Conservation (phyloP, 1,140 invertebrate species). For the Theocolax elegans region DNA sequence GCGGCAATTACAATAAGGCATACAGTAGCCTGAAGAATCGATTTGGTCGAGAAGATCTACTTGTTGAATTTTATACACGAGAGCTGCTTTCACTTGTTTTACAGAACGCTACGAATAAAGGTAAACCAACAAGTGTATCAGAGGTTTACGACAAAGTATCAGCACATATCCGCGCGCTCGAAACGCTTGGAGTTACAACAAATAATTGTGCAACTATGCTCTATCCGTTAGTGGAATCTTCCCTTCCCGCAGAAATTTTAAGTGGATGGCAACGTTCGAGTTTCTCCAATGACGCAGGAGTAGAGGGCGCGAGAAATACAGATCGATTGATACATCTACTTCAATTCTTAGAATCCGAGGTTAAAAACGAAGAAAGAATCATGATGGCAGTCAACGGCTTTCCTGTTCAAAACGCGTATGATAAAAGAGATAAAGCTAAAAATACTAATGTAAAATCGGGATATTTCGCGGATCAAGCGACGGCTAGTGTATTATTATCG, state of each 20-base stretch:
- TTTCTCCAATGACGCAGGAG: not conserved
- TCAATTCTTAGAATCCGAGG: constrained; percentile 46
- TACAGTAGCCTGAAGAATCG: constrained; percentile 32
- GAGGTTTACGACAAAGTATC: constrained; percentile 52
- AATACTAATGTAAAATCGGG: constrained; percentile 17
- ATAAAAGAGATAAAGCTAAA: not conserved
- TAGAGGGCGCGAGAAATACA: not conserved
- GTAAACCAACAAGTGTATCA: constrained; percentile 18
- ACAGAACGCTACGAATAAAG: constrained; percentile 24
- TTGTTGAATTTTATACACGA: constrained; percentile 50
- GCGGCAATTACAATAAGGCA: constrained; percentile 21
- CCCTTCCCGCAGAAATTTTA: constrained; percentile 53
- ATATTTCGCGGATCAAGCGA: constrained; percentile 5
- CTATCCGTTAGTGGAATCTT: constrained; percentile 55
- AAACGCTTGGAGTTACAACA: constrained; percentile 50
- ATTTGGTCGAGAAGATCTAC: constrained; percentile 46
- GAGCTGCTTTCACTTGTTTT: constrained; percentile 48
- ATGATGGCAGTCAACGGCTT: constrained; percentile 42
- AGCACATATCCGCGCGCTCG: constrained; percentile 50
- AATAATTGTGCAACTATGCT: constrained; percentile 53
- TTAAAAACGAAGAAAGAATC: constrained; percentile 49
- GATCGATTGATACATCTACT: constrained; percentile 44
- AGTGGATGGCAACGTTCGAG: constrained; percentile 45
- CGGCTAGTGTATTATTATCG: constrained; percentile 20
- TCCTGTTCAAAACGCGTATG: not conserved